These are phyloP conservation scores for Paramuricea clavata DNA, from an alignment of 92 coral and sea anemone species.

Conservation along the genomic window DNA sequence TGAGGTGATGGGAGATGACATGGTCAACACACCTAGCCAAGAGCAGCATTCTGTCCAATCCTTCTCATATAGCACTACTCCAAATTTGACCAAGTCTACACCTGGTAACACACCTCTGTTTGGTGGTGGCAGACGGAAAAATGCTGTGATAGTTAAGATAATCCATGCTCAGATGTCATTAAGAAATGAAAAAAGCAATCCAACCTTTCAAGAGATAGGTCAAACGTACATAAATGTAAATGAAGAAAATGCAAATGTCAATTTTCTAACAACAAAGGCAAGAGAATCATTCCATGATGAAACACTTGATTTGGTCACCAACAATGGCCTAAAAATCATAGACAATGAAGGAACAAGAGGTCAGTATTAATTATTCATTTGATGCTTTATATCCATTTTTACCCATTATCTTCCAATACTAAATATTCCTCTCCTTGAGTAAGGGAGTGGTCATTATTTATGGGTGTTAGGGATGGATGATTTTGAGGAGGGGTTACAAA, in stretches of 20 bases:
- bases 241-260: slow-evolving; percentile 68
- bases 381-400: neutral
- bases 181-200: slow-evolving; percentile 63
- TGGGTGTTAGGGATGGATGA: too few species aligned
- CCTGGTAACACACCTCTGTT: slow-evolving; percentile 21
- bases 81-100: neutral
- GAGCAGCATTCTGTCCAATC: slow-evolving; percentile 54
- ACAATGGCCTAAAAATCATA: slow-evolving; percentile 61
- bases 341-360: slow-evolving; percentile 73
- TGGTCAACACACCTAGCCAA: slow-evolving; percentile 24
- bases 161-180: slow-evolving; percentile 68
- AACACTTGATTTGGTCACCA: slow-evolving; percentile 59
- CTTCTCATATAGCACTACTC: slow-evolving; percentile 52
- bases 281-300: slow-evolving; percentile 68
- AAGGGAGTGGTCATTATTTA: too few species aligned
- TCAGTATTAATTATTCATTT: neutral
- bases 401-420: too few species aligned
- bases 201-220: slow-evolving; percentile 63
- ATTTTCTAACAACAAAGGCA: slow-evolving; percentile 53
- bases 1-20: slow-evolving; percentile 72
- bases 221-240: slow-evolving; percentile 65
- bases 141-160: slow-evolving; percentile 56
- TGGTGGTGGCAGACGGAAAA: slow-evolving; percentile 59
- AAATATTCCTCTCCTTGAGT: too few species aligned
- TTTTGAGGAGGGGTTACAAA: too few species aligned